Evolutionary conservation across 2,797 vertebrate species (phyloP).

Genomic region (Cetoscarus ocellatus): DNA sequence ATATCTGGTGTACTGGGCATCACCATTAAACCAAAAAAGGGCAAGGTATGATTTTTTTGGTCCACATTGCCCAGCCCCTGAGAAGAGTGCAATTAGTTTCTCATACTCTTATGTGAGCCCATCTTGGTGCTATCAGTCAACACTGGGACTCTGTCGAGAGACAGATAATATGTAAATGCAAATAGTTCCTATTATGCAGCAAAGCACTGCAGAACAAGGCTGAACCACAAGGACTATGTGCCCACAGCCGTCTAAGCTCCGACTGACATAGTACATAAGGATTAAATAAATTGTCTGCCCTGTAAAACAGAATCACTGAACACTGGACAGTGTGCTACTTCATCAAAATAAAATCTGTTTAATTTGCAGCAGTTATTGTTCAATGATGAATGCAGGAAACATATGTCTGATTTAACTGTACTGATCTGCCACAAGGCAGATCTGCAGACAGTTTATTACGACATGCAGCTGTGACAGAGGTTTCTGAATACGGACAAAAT

Average conservation of each 20-base stretch:
- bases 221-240: constrained; percentile 3
- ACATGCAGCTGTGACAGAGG: constrained; percentile 39
- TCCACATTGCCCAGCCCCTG: too few relatives aligned
- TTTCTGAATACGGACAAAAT: constrained; percentile 23
- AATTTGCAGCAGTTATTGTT: constrained; percentile 46
- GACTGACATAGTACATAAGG: constrained; percentile 33
- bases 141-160: constrained; percentile 23
- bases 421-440: constrained; percentile 42
- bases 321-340: neutral
- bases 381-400: constrained; percentile 30
- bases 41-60: too few relatives aligned
- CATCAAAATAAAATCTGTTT: constrained; percentile 45
- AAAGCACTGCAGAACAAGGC: constrained; percentile 25
- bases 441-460: constrained; percentile 38
- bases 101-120: constrained; percentile 8
- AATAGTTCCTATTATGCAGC: constrained; percentile 40
- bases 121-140: constrained; percentile 30
- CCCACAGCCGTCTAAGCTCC: constrained; percentile 12
- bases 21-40: too few relatives aligned
- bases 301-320: constrained; percentile 13
- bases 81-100: constrained; percentile 25
- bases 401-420: constrained; percentile 16
- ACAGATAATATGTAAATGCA: constrained; percentile 45
- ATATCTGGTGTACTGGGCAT: too few relatives aligned
- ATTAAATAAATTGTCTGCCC: constrained; percentile 36